Conservation (phyloP, 2,113 vertebrate genomes). For the Microtus pennsylvanicus region DNA sequence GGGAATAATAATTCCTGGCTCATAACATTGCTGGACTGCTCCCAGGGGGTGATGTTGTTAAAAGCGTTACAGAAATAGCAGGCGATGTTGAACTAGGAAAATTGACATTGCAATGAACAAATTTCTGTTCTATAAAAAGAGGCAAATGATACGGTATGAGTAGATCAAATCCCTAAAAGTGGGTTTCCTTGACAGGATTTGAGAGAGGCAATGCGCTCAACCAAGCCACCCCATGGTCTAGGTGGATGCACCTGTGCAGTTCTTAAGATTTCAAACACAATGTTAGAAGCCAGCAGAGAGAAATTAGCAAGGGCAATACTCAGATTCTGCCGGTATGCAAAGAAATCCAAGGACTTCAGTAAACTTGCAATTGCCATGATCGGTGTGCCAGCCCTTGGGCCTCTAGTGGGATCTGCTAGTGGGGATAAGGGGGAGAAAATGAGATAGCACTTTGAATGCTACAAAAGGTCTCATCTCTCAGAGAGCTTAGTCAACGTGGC, state of each 20-base stretch:
- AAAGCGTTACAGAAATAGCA: conserved; percentile 6
- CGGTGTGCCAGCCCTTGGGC: not conserved
- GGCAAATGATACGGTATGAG: not conserved
- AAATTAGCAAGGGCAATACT: not conserved
- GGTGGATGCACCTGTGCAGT: not conserved
- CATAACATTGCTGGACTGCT: not conserved
- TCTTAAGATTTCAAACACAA: not conserved
- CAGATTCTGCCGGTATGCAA: not conserved
- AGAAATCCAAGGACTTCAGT: not conserved
- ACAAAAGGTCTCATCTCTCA: not conserved
- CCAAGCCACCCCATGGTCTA: not conserved
- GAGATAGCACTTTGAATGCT: not conserved
- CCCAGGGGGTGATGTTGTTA: not conserved
- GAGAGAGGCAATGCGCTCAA: not conserved
- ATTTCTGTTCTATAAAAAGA: conserved; percentile 25
- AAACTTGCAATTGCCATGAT: not conserved
- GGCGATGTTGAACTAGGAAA: conserved; percentile 9
- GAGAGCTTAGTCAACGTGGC: not conserved
- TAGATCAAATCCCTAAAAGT: not conserved
- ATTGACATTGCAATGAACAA: not conserved
- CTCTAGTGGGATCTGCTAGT: not conserved
- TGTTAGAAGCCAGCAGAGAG: not conserved
- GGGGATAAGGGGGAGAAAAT: not conserved
- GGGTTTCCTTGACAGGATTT: not conserved
- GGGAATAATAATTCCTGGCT: conserved; percentile 39